A percentile compares a stretch with the other conserved stretches of the same genome.
phyloP scores from a whole-genome alignment of 2,113 vertebrate species.

The Podiceps cristatus region DNA sequence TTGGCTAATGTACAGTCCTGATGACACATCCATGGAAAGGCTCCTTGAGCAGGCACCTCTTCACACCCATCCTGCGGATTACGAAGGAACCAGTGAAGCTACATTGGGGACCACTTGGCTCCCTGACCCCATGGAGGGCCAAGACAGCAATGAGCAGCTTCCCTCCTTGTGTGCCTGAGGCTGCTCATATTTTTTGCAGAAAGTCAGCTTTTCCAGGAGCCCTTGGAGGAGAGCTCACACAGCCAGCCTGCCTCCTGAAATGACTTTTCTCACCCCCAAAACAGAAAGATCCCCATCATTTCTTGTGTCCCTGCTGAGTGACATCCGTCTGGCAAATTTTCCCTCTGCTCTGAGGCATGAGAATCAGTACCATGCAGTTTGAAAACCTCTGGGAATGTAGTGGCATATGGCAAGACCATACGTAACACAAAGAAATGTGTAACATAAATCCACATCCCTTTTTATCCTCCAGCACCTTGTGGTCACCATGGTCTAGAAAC shows the following conservation, averaged over 20 bases:
- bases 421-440: background rate
- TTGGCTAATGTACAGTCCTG: background rate
- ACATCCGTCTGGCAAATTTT: fast-evolving
- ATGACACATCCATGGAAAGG: background rate
- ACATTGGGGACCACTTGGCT: fast-evolving
- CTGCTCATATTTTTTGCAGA: background rate
- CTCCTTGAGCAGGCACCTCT: background rate
- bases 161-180: background rate
- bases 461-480: background rate
- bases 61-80: background rate
- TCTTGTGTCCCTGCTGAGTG: background rate
- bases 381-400: background rate
- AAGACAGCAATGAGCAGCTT: background rate
- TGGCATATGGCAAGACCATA: background rate
- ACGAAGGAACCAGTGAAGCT: background rate
- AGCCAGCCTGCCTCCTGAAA: background rate
- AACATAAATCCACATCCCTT: background rate
- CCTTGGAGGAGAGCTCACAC: fast-evolving
- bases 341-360: background rate
- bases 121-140: fast-evolving
- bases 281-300: background rate
- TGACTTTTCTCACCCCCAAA: background rate
- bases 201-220: background rate
- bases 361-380: background rate
- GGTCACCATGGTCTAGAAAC: background rate